Evolutionary conservation across 1,140 invertebrate genomes (phyloP), one percentile per base, ranked within the genome.

Genomic region (Aphidius gifuensis): DNA sequence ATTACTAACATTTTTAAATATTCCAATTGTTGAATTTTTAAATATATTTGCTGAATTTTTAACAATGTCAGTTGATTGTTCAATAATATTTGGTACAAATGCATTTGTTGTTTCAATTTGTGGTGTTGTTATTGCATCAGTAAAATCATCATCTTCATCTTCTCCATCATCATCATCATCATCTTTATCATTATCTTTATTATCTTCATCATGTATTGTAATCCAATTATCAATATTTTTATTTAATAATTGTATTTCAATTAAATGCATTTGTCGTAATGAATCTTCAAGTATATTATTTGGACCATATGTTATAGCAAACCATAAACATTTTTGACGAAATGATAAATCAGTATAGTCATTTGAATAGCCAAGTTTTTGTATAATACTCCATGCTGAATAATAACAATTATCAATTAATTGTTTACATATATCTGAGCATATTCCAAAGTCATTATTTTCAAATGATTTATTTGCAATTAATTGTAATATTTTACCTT

Each of bases 401-500:
- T 80, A 68, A 71, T 85, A 83, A 66, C 79, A 78, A 45, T 77
- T 73, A 8, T 81, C 71, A 61, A 86, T 83, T 51, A 88, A 73
- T 65, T 80, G 76, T 38, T 79, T 73, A 69, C 86, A 85, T 6
- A 77, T 76, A 50, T 79, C 73, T 61, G 82, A 77, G 60, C 83
- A 85, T 59, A 78, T 77, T 39, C 67, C 72, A 65, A 81, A 84
- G 68, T 88, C 86, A 62, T 74, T 68, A 61, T 79, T 83, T 74
- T 84, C 72, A 40, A 86, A 74, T 58, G 86, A 85, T 66, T 81
- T 83, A 59, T 82, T 76, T 5, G 84, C 86, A 42, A 86, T 74
- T 45, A 88, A 74, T 61, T 83, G 72, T n/a, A 87, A 73, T n/a
- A 89, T 80, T 66, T 82, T 79, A 8, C 85, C 85, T 71, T 89